Evolutionary conservation across 2,888 invertebrate genomes (phyloP).

Genomic region (Xylota segnis): DNA sequence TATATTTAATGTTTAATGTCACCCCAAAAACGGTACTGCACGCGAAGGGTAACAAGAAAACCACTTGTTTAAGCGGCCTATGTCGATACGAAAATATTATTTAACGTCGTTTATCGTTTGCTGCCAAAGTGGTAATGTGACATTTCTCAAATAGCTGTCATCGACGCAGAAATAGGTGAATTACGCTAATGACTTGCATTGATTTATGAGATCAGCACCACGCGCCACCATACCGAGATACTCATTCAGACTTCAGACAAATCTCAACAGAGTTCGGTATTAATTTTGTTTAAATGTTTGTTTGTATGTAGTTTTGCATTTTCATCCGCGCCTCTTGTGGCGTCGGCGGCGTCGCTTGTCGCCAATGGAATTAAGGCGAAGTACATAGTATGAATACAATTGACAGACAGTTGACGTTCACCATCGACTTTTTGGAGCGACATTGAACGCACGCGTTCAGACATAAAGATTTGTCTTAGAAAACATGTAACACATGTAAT

Average conservation of each 20-base stretch:
- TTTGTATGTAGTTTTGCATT: too few species aligned
- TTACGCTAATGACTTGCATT: conserved; percentile 57
- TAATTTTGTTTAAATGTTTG: conserved; percentile 27
- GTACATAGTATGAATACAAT: conserved; percentile 20
- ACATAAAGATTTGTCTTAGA: conserved; percentile 51
- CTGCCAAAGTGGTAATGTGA: conserved; percentile 46
- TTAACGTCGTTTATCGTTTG: conserved; percentile 25
- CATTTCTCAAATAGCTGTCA: conserved; percentile 65
- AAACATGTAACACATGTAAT: conserved; percentile 52
- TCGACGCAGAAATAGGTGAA: conserved; percentile 49
- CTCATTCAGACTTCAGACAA: neutral
- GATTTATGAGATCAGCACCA: conserved; percentile 63
- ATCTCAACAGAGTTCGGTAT: neutral
- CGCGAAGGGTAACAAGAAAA: conserved; percentile 51
- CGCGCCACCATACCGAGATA: neutral
- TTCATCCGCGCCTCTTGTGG: conserved; percentile 24
- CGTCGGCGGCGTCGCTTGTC: conserved; percentile 14
- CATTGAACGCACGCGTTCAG: conserved; percentile 51
- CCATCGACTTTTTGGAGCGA: conserved; percentile 48
- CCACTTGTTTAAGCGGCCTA: neutral
- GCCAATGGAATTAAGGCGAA: conserved; percentile 17
- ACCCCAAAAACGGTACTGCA: conserved; percentile 56
- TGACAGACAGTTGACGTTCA: conserved; percentile 40
- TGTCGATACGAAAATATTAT: conserved; percentile 7
- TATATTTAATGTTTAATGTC: conserved; percentile 32